Base-by-base conservation (phyloP, 2,888 invertebrate species). In the Disparrhopalites patrizii region DNA sequence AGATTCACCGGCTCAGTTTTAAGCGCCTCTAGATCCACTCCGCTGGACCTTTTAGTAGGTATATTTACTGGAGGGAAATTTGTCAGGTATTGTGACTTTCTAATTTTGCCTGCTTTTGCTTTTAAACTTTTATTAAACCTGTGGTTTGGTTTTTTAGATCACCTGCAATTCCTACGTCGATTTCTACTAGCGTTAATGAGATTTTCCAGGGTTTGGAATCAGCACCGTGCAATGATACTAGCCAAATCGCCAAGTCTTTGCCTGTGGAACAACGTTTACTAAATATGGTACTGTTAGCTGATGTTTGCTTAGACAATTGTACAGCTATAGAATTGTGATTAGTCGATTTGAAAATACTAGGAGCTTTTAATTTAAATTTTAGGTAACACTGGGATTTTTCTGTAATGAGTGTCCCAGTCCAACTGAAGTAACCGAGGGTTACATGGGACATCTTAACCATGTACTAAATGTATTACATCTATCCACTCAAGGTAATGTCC, bases 331-430 rank as follows among this genome's bases (percentile, higher is more conserved):
- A 63, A 40, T 55, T 20, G 15, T 33, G 52, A 51, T 28, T 38
- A 13, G 5, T 13, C 36, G 28, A 27, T 25, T 40, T 25, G 43
- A 40, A n/a, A 43, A 15, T 43, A n/a, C n/a, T n/a, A n/a, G n/a
- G n/a, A n/a, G n/a, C n/a, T n/a, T 27, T 28, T 52, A 52, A 52
- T 15, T 52, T 38, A 38, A 56, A n/a, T 54, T 36, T 36, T 36
- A 7, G 43, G 43, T 43, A 43, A 5, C 31, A 33, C 8, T 74
- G 20, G 69, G 73, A 15, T 38, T 74, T 18, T 72, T 73, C 47
- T 75, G 75, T 33, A 74, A 73, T 67, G 72, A 74, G 47, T 61
- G 66, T 23, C 71, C 73, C 2, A 57, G 62, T 31, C 56, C 68
- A 10, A 43, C 67, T 8, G 69, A 71, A 13, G 69, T 73, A 2